A percentile compares a stretch with the other conserved stretches of the same genome.
These are phyloP conservation scores for Chloropsis cyanopogon DNA, from an alignment of 2,113 vertebrate genomes.

Conservation along the genomic window DNA sequence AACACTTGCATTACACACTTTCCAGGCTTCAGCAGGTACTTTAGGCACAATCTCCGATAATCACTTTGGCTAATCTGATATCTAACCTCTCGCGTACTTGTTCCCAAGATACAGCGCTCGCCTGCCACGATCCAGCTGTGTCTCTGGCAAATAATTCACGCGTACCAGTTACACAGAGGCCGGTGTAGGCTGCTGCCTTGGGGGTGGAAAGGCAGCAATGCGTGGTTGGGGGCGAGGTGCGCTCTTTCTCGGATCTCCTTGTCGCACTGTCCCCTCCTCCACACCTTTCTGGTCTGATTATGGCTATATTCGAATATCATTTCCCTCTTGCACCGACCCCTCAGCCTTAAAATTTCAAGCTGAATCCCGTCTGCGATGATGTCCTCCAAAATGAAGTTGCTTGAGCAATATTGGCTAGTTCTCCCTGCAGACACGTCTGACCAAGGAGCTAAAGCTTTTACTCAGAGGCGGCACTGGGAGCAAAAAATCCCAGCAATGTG, in stretches of 20 bases:
- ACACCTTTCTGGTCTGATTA: neutral
- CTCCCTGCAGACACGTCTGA: neutral
- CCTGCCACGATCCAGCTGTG: neutral
- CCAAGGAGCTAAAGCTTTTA: neutral
- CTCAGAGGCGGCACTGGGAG: neutral
- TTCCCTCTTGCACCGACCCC: neutral
- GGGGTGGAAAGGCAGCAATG: conserved; percentile 1
- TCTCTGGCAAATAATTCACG: conserved; percentile 7
- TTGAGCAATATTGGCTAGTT: neutral
- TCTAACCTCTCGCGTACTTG: neutral
- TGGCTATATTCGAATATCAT: neutral
- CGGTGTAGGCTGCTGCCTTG: neutral
- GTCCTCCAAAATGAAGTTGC: neutral
- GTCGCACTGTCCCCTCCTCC: neutral
- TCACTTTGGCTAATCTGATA: neutral
- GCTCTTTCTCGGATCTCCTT: neutral
- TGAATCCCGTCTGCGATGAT: neutral
- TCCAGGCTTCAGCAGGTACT: neutral
- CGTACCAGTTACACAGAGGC: neutral
- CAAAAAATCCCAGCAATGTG: neutral
- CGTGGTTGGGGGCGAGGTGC: neutral
- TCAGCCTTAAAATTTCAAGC: neutral
- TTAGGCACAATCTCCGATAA: neutral
- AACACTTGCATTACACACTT: neutral
- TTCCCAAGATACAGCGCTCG: neutral